phyloP scores from a whole-genome alignment of 2,888 invertebrate genomes.

The Silvanus unidentatus region DNA sequence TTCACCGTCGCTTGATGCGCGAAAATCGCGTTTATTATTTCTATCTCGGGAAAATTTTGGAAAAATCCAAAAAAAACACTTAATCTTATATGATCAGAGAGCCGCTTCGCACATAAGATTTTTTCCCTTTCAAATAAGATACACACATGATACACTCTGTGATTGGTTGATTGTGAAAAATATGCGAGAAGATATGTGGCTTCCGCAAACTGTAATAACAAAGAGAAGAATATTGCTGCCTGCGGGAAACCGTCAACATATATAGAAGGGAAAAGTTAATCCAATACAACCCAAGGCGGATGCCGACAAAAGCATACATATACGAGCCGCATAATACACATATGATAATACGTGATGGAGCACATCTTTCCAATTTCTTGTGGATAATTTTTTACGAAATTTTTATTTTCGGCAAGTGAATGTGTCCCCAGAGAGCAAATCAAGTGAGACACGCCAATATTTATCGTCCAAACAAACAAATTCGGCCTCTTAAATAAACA shows the following conservation, averaged over 20 bases:
- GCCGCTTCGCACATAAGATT: no score
- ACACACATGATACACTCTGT: no score
- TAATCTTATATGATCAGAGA: no score
- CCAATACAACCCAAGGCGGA: slow-evolving; percentile 30
- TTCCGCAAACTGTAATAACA: slow-evolving; percentile 36
- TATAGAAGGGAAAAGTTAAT: slow-evolving; percentile 24
- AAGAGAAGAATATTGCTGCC: slow-evolving; percentile 22
- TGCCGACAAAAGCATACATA: slow-evolving; percentile 29
- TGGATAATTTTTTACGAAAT: no score
- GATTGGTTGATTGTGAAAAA: slow-evolving; percentile 11
- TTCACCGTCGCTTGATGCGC: no score
- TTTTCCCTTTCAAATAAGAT: no score
- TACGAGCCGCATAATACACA: slow-evolving; percentile 21
- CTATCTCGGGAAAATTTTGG: no score
- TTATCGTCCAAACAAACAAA: slow-evolving; percentile 13
- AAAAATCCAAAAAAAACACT: no score
- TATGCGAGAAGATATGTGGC: slow-evolving; percentile 28
- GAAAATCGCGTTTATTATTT: no score
- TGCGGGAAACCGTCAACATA: slow-evolving; percentile 8
- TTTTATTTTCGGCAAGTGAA: no score
- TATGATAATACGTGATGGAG: slow-evolving; percentile 17
- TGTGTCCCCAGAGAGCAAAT: no score
- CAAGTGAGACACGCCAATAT: neutral
- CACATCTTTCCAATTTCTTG: neutral
- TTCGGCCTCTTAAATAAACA: no score